Evolutionary conservation across 2,797 vertebrate species (phyloP).

Genomic region (Mormyrus hasselquistii): DNA sequence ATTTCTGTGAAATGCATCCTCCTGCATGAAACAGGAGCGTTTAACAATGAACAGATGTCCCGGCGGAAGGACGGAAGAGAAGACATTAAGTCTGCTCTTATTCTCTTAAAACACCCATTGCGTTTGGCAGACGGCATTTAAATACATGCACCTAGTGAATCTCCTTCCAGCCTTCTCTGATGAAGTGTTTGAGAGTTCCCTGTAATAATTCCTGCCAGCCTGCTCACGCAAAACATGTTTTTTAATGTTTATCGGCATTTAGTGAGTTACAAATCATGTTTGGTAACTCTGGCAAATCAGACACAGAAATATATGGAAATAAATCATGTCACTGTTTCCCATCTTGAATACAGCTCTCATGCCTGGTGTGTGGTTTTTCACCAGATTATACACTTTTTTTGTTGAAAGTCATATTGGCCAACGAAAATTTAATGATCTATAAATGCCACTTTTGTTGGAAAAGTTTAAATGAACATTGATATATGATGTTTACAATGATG

Average conservation of each 20-base stretch:
- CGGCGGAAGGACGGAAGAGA: neutral
- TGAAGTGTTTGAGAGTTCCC: neutral
- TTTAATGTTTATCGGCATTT: neutral
- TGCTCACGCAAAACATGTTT: neutral
- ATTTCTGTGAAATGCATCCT: slow-evolving; percentile 43
- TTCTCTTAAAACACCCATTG: neutral
- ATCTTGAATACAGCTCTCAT: neutral
- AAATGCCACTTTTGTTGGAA: neutral
- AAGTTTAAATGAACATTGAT: neutral
- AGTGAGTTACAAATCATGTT: neutral
- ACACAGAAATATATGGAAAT: neutral
- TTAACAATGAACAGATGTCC: slow-evolving; percentile 62
- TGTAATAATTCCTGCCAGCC: neutral
- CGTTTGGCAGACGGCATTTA: neutral
- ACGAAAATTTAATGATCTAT: neutral
- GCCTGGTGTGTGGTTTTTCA: neutral
- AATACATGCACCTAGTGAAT: neutral
- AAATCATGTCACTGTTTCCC: neutral
- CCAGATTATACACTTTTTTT: neutral
- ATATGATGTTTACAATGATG: neutral
- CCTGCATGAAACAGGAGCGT: slow-evolving; percentile 20
- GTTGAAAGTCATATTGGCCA: neutral
- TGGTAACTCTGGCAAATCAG: neutral
- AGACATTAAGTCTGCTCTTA: neutral
- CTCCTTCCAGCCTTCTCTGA: neutral